Base-by-base conservation (phyloP, 1,140 invertebrate species). In the Hermetia illucens region DNA sequence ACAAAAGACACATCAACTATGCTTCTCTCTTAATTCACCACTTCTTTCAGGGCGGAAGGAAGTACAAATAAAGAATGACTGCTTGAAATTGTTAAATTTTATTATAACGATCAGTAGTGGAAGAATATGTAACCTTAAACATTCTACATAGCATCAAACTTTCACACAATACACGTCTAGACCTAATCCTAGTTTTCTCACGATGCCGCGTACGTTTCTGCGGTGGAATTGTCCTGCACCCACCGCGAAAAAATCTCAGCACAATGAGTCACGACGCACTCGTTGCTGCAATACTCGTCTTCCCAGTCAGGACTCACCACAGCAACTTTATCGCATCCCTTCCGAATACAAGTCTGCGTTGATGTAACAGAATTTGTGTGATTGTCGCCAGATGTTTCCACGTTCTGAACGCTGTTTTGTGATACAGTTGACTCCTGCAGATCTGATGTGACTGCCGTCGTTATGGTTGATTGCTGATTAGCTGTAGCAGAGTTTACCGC, bases 241-340 rank as follows among this genome's bases (percentile, higher is more conserved):
- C 55, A 58, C 8, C 51, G 48, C 31, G 45, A 56, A 33, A 58
- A 58, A 5, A 58, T 55, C 44, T 53, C 58, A 4, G 80, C 84
- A 76, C 91, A 95, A 64, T 97, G 91, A 55, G 79, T 88, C 48
- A 94, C 88, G 42, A 94, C 91, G 69, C 92, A 97, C 60, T 96
- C 90, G 66, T 92, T 93, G 61, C 86, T 91, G 66, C 92, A 97
- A 62, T 94, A 97, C 64, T 95, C 90, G 58, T 91, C 84, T 60
- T 95, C 91, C 91, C 91, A 96, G 63, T 93, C 89, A 35, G 81
- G 78, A 65, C 87, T 93, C 29, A 87, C 75, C 45, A 93, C 79
- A 31, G 89, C 88, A 27, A 77, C 76, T 65, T 95, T 95, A 21
- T 75, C 76, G 62, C 91, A 96, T 34, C 91, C 90, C 51, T 83